Percentiles rank a stretch among this genome's conserved stretches.
Conservation (phyloP, 2,113 vertebrate species). For the Oncorhynchus clarkii region DNA sequence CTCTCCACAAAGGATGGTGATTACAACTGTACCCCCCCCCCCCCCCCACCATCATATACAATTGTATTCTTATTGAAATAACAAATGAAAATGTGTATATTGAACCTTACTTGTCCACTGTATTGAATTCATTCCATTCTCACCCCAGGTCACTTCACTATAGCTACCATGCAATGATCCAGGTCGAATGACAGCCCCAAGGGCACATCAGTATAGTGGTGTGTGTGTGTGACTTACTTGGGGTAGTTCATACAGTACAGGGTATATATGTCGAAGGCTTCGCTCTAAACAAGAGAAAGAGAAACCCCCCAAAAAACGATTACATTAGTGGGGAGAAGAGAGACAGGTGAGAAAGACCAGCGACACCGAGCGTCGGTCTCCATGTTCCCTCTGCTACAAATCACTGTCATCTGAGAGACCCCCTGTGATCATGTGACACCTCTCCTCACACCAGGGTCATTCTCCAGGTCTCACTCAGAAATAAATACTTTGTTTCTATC, state of each 20-base stretch:
- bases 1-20: no score
- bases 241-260: slow-evolving; percentile 96
- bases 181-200: neutral
- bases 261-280: slow-evolving; percentile 91
- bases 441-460: neutral
- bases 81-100: no score
- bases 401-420: slow-evolving; percentile 1
- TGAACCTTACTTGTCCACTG: no score
- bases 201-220: neutral
- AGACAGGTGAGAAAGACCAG: neutral
- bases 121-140: no score
- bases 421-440: neutral
- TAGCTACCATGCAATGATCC: neutral
- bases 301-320: neutral
- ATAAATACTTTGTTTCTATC: no score
- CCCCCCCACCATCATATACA: no score
- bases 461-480: neutral
- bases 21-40: no score
- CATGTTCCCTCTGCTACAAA: neutral
- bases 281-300: slow-evolving; percentile 72
- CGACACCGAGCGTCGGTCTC: neutral
- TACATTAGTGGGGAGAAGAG: neutral
- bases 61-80: no score
- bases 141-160: neutral
- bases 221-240: slow-evolving; percentile 74